A percentile compares a stretch with the other conserved stretches of the same genome.
Evolutionary conservation across 2,888 invertebrate genomes (phyloP).

Genomic region (Nineta flava): DNA sequence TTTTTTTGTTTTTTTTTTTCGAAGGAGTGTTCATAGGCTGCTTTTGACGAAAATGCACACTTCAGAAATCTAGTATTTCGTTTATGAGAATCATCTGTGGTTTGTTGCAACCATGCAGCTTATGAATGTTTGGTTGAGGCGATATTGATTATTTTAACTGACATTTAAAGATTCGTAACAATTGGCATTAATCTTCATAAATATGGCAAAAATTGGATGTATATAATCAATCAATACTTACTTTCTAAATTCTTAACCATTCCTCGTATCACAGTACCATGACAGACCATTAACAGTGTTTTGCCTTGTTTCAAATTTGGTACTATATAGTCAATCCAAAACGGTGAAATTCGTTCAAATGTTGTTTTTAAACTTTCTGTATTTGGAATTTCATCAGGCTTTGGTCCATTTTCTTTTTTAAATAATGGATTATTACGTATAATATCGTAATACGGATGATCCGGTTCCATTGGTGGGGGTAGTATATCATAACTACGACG

Average conservation of each 20-base stretch:
- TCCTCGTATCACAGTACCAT: conserved; percentile 73
- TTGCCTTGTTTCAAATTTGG: conserved; percentile 23
- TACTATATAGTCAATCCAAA: conserved; percentile 72
- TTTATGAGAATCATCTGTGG: no score
- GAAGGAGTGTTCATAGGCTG: no score
- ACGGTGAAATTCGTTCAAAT: conserved; percentile 67
- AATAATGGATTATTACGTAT: conserved; percentile 66
- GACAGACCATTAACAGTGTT: conserved; percentile 65
- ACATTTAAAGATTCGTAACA: no score
- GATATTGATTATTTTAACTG: no score
- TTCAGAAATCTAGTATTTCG: no score
- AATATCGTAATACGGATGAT: conserved; percentile 55
- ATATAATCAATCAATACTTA: conserved; percentile 6
- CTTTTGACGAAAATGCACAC: no score
- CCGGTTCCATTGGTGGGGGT: conserved; percentile 64
- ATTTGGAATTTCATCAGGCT: conserved; percentile 58
- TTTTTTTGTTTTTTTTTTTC: no score
- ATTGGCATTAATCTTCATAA: no score
- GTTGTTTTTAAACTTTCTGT: conserved; percentile 71
- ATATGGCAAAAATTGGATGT: no score
- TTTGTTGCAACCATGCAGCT: no score
- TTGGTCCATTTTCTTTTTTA: conserved; percentile 39
- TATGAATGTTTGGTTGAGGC: no score
- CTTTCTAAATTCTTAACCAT: conserved; percentile 73
- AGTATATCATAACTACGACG: conserved; percentile 67